phyloP scores from a whole-genome alignment of 35 echinoderm and acorn worm genomes.

The Holothuria glaberrima region DNA sequence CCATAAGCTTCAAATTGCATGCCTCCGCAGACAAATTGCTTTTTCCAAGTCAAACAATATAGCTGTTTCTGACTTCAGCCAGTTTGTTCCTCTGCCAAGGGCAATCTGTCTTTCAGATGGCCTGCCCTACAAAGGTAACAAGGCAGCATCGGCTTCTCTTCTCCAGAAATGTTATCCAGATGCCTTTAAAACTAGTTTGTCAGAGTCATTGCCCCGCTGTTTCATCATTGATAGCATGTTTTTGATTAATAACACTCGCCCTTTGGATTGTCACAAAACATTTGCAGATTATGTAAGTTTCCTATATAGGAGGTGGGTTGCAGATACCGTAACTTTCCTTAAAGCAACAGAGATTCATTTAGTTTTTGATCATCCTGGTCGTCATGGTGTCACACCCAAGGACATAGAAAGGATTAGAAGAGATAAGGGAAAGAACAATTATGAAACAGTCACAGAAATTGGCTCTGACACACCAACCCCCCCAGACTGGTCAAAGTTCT shows the following conservation, averaged over 20 bases:
- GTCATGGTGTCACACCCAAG: constrained; percentile 34
- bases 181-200: too few relatives aligned
- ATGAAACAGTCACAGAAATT: neutral
- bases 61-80: too few relatives aligned
- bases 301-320: constrained; percentile 30
- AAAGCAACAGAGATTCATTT: constrained; percentile 17
- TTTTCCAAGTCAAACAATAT: too few relatives aligned
- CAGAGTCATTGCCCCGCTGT: too few relatives aligned
- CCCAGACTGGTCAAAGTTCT: constrained; percentile 22
- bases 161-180: too few relatives aligned
- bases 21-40: too few relatives aligned
- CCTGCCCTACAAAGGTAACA: too few relatives aligned
- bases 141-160: too few relatives aligned
- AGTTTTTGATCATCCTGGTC: constrained; percentile 29
- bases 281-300: constrained; percentile 29
- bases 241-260: constrained; percentile 20
- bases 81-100: too few relatives aligned
- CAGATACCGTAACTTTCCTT: neutral
- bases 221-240: constrained; percentile 35
- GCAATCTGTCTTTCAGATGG: too few relatives aligned
- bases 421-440: neutral
- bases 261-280: constrained; percentile 37
- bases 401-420: constrained; percentile 25
- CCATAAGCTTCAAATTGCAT: too few relatives aligned
- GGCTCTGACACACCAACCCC: neutral